A percentile compares a stretch with the other conserved stretches of the same genome.
Conservation (phyloP, 2,888 invertebrate species). For the Drosophila siamana region DNA sequence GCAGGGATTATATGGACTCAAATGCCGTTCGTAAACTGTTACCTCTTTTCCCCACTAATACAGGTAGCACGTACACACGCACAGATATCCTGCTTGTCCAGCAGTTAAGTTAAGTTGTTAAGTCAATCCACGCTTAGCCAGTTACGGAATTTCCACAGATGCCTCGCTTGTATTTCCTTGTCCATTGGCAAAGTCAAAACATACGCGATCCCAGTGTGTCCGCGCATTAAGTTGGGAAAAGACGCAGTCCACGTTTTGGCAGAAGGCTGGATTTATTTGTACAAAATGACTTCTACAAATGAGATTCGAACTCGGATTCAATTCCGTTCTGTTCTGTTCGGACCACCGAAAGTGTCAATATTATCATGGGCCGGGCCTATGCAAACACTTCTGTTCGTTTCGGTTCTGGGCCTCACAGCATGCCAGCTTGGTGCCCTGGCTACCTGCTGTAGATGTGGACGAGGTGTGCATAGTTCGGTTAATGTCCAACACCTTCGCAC, state of each 20-base stretch:
- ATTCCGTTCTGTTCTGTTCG: not conserved
- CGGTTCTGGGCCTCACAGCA: slow-evolving; percentile 30
- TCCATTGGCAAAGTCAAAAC: slow-evolving; percentile 77
- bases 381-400: slow-evolving; percentile 59
- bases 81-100: slow-evolving; percentile 31
- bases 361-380: slow-evolving; percentile 71
- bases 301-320: slow-evolving; percentile 57
- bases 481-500: slow-evolving; percentile 78
- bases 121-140: slow-evolving; percentile 75
- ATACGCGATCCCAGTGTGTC: slow-evolving; percentile 57
- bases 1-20: slow-evolving; percentile 52
- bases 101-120: slow-evolving; percentile 76
- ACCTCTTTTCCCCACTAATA: not conserved
- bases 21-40: slow-evolving; percentile 3
- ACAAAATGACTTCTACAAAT: slow-evolving; percentile 84
- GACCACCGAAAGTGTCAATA: slow-evolving; percentile 80
- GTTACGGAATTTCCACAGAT: slow-evolving; percentile 56
- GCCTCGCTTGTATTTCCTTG: slow-evolving; percentile 19
- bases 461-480: slow-evolving; percentile 74
- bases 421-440: slow-evolving; percentile 23
- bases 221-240: slow-evolving; percentile 59
- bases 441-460: slow-evolving; percentile 66
- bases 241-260: slow-evolving; percentile 15
- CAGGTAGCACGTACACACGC: not conserved
- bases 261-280: slow-evolving; percentile 79